These are phyloP conservation scores for Lymantria dispar DNA, from an alignment of 2,888 invertebrate genomes.

Conservation along the genomic window DNA sequence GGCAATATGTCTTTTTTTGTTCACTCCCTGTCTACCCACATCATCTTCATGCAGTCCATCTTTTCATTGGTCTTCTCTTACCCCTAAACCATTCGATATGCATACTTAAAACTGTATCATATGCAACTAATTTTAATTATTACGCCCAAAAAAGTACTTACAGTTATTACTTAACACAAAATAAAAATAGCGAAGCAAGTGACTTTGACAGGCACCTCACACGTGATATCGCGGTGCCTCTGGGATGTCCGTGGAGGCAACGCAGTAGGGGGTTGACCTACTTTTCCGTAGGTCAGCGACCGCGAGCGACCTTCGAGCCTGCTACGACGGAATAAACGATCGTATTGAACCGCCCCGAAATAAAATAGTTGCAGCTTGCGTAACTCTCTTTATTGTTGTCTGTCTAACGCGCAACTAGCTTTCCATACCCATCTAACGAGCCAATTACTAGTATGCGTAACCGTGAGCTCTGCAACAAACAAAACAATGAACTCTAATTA, in stretches of 20 bases:
- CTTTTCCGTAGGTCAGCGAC: constrained; percentile 70
- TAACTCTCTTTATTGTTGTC: constrained; percentile 58
- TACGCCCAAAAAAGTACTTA: not conserved
- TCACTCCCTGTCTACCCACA: no score
- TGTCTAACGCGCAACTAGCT: constrained; percentile 15
- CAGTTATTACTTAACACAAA: not conserved
- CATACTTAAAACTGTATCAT: no score
- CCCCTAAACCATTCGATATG: no score
- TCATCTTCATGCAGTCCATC: no score
- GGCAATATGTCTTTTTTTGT: no score
- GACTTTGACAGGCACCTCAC: not conserved
- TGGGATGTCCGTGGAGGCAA: constrained; percentile 18
- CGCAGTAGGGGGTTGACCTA: constrained; percentile 65
- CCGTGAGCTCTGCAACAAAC: constrained; percentile 2
- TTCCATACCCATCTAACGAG: constrained; percentile 11
- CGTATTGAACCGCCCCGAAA: constrained; percentile 54
- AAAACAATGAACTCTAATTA: constrained; percentile 18
- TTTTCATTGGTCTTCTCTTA: no score
- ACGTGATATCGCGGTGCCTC: constrained; percentile 21
- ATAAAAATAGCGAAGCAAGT: constrained; percentile 1
- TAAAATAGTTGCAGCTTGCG: constrained; percentile 56
- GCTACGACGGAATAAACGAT: constrained; percentile 61
- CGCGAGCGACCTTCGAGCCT: constrained; percentile 74
- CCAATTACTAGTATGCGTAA: constrained; percentile 1
- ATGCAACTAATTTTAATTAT: not conserved